A percentile compares a stretch with the other conserved stretches of the same genome.
Conservation (phyloP, 2,113 vertebrate genomes). For the Eubucco bourcierii region DNA sequence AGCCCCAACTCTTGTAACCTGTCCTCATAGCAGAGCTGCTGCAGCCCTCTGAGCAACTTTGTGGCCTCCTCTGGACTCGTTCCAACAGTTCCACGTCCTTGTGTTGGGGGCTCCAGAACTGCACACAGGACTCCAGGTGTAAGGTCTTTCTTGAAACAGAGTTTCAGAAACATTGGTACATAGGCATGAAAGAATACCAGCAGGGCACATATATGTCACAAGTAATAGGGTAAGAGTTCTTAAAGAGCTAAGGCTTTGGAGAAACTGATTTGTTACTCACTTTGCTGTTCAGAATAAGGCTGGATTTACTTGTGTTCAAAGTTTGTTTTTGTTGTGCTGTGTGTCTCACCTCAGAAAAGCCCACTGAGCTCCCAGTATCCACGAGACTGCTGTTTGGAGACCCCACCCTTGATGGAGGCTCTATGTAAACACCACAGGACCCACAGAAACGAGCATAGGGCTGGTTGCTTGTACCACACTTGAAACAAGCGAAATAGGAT, state of each 20-base stretch:
- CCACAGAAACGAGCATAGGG: slow-evolving; percentile 81
- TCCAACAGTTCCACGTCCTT: too few relatives aligned
- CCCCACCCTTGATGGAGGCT: slow-evolving; percentile 52
- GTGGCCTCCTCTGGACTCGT: too few relatives aligned
- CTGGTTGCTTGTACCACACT: slow-evolving; percentile 81
- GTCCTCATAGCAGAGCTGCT: too few relatives aligned
- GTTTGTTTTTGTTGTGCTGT: not conserved
- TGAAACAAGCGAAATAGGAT: slow-evolving; percentile 75
- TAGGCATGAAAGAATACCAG: not conserved
- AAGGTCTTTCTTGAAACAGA: not conserved
- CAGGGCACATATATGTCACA: not conserved
- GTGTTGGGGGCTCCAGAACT: too few relatives aligned
- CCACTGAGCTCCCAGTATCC: not conserved
- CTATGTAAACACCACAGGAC: slow-evolving; percentile 80
- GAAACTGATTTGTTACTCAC: not conserved
- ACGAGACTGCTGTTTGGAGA: not conserved
- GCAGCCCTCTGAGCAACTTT: too few relatives aligned
- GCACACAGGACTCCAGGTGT: too few relatives aligned
- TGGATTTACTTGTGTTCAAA: not conserved
- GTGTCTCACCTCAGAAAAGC: slow-evolving; percentile 59
- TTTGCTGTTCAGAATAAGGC: not conserved
- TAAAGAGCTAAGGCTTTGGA: not conserved
- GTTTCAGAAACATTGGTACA: not conserved
- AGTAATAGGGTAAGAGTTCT: not conserved
- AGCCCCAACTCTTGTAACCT: too few relatives aligned